Conservation (phyloP, 1,140 invertebrate genomes). For the Trichoplusia ni region DNA sequence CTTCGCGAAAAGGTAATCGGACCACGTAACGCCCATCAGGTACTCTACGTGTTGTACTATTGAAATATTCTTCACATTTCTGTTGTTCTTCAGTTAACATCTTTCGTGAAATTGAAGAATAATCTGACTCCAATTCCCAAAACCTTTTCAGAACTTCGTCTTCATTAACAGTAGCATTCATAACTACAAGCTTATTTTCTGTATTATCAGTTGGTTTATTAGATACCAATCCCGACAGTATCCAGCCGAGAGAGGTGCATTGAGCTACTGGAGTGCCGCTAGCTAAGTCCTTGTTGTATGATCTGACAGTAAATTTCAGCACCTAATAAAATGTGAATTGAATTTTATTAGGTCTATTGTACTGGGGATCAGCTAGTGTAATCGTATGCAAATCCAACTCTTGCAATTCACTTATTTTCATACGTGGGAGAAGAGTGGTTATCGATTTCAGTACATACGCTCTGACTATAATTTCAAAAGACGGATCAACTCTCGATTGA, state of each 20-base stretch:
- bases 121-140: conserved; percentile 32
- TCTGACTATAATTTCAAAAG: conserved; percentile 21
- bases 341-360: conserved; percentile 22
- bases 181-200: conserved; percentile 6
- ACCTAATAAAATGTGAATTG: conserved; percentile 37
- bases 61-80: too few species aligned
- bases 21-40: too few species aligned
- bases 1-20: too few species aligned
- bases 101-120: too few species aligned
- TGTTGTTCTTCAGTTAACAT: too few species aligned
- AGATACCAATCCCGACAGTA: not conserved
- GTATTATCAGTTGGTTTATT: not conserved
- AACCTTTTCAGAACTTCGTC: conserved; percentile 24
- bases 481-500: conserved; percentile 7
- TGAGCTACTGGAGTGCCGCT: conserved; percentile 11
- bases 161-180: not conserved
- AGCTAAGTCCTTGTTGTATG: not conserved
- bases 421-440: conserved; percentile 25
- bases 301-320: conserved; percentile 33
- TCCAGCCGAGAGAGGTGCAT: conserved; percentile 10
- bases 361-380: conserved; percentile 31
- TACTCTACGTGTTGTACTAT: too few species aligned
- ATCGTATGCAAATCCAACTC: not conserved
- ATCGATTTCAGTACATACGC: conserved; percentile 36
- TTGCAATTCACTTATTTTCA: conserved; percentile 5